phyloP scores from a whole-genome alignment of 2,797 vertebrate genomes.

The Myripristis jacobus region DNA sequence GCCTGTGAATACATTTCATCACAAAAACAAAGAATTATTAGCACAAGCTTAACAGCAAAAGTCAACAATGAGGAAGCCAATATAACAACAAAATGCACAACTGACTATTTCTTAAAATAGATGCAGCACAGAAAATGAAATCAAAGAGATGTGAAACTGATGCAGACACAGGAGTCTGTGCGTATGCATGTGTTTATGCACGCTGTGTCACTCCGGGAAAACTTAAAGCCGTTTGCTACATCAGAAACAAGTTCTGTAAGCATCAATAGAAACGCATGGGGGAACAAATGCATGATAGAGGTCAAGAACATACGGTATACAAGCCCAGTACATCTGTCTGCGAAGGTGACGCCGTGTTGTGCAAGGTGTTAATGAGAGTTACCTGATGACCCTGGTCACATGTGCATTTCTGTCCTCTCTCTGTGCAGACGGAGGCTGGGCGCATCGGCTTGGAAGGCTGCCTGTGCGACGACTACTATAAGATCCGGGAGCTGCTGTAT shows the following conservation, averaged over 20 bases:
- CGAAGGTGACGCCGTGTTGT: slow-evolving; percentile 11
- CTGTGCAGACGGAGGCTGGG: slow-evolving; percentile 94
- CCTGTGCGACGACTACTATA: slow-evolving; percentile 98
- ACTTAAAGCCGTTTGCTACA: slow-evolving; percentile 39
- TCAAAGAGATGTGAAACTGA: slow-evolving; percentile 56
- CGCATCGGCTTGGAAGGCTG: slow-evolving; percentile 98
- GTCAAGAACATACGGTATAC: not conserved
- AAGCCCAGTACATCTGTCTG: not conserved
- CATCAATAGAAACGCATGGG: not conserved
- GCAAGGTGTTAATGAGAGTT: slow-evolving; percentile 14
- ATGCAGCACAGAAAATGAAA: slow-evolving; percentile 67
- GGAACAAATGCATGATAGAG: not conserved
- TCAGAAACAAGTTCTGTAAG: slow-evolving; percentile 37
- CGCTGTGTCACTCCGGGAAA: slow-evolving; percentile 12
- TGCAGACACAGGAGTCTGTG: slow-evolving; percentile 7
- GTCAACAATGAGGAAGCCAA: slow-evolving; percentile 40
- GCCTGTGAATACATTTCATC: slow-evolving; percentile 44
- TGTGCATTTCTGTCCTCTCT: slow-evolving; percentile 40
- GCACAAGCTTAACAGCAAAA: slow-evolving; percentile 39
- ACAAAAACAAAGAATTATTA: slow-evolving; percentile 38
- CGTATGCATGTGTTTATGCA: not conserved
- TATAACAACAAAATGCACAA: slow-evolving; percentile 70
- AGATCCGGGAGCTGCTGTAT: slow-evolving; percentile 98
- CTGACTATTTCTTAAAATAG: slow-evolving; percentile 75
- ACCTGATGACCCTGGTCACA: slow-evolving; percentile 48